Evolutionary conservation across 2,797 vertebrate genomes (phyloP), one percentile per base, ranked within the genome.

Genomic region (Anableps anableps): DNA sequence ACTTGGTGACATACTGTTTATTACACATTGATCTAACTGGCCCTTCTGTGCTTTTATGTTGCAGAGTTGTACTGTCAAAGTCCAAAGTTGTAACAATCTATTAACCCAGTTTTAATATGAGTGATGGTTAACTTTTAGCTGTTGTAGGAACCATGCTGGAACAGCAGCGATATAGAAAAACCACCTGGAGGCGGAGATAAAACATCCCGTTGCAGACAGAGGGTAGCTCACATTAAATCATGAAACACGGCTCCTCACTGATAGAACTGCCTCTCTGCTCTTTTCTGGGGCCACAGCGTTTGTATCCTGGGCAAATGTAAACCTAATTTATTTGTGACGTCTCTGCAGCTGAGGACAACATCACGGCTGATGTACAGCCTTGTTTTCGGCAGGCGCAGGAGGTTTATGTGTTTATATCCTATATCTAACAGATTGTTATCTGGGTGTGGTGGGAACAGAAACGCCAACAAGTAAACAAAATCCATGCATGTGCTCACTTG

Each of bases 381-480:
- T 87, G 83, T 90, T 86, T 84, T 78, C 31, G 74, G 82, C 26
- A 10, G 36, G 76, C 51, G 45, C n/a, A 41, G 38, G 78, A 81
- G 48, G 75, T 29, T 78, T 50, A 4, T 4, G 47, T 85, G 86
- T 91, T 91, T 88, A 80, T 78, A 45, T 80, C 71, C 77, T 75
- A 23, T 74, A 86, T 94, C 85, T 84, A 81, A 83, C 81, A 70
- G 76, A 0, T 74, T 76, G 90, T 87, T 89, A 93, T 93, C 91
- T 87, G 93, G 93, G 92, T 84, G 91, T 89, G 93, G 92, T 86
- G 85, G 85, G 86, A 89, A 80, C 75, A 43, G 80, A 75, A 74
- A 71, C 74, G 51, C 74, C 75, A 66, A 72, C 79, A 31, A 90
- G 88, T 91, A 90, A 94, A 93, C 89, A 90, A 87, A 77, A 79